Base-by-base conservation (phyloP, 2,888 invertebrate species). In the Chymomyza procnemis region DNA sequence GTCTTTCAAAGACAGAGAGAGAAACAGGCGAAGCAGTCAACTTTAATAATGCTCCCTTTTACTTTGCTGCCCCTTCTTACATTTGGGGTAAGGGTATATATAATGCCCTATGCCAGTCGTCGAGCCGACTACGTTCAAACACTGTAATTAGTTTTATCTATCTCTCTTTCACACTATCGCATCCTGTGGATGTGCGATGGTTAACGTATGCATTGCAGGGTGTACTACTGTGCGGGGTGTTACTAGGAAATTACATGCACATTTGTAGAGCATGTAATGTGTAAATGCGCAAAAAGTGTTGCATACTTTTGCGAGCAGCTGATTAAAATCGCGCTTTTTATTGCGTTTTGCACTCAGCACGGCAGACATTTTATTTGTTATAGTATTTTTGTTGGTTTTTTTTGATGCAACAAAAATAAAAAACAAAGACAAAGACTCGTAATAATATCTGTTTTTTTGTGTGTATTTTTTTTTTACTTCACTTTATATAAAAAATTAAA, bases 41-140 rank as follows among this genome's bases (percentile, higher is more conserved):
- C 82, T 87, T 82, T 85, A 82, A 82, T 87, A 80, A 82, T 85
- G 82, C 87, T 82, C 82, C 69, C 21, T 63, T n/a, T 55, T 59
- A n/a, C 56, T 57, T 22, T 22, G 14, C 64, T 67, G 21, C 46
- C 59, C 18, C 12, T 1, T 14, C 66, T 26, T 26, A 26, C 26
- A 6, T 26, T 26, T n/a, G n/a, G 26, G 26, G 26, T 26, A 26
- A 6, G 26, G 1, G 5, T 26, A 1, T n/a, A n/a, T n/a, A n/a
- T n/a, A n/a, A n/a, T 6, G 26, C 26, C 26, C 26, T 8, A 75
- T 76, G 62, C 73, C 76, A 64, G 73, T 56, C 61, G 73, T 56
- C 61, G 66, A 62, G 69, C 61, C 63, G 67, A 67, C n/a, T n/a
- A n/a, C 80, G 30, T 47, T 9, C 54, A 47, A 64, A 83, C 80